These are phyloP conservation scores for Dipodomys stephensi DNA, from an alignment of 2,113 vertebrate species.

Conservation along the genomic window DNA sequence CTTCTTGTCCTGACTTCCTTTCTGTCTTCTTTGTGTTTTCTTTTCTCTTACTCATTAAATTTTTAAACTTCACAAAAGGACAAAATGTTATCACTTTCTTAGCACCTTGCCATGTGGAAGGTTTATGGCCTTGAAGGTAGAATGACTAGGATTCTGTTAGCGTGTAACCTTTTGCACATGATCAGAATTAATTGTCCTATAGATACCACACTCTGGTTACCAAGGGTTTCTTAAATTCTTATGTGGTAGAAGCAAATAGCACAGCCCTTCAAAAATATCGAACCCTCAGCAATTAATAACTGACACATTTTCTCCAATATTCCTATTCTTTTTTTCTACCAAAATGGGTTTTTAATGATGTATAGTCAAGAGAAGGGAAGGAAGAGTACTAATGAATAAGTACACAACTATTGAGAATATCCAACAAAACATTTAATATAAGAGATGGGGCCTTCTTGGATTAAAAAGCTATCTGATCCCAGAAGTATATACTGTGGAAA, in stretches of 20 bases:
- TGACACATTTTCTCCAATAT: not conserved
- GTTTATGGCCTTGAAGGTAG: not conserved
- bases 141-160: not conserved
- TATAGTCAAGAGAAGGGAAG: not conserved
- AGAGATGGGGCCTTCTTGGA: too few species aligned
- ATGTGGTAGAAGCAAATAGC: not conserved
- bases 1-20: too few species aligned
- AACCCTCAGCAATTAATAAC: not conserved
- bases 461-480: not conserved
- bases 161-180: not conserved
- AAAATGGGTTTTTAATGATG: not conserved
- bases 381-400: not conserved
- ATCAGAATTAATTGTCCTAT: not conserved
- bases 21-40: not conserved
- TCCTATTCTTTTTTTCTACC: not conserved
- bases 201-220: not conserved
- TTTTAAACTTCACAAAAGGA: not conserved
- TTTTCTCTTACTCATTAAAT: not conserved
- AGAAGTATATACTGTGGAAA: not conserved
- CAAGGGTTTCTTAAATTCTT: not conserved
- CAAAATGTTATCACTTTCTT: not conserved
- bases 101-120: not conserved
- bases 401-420: not conserved
- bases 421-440: not conserved
- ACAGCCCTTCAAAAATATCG: not conserved